A percentile compares a stretch with the other conserved stretches of the same genome.
phyloP scores from a whole-genome alignment of 2,797 vertebrate genomes.

The Odontamblyopus lacepedii region DNA sequence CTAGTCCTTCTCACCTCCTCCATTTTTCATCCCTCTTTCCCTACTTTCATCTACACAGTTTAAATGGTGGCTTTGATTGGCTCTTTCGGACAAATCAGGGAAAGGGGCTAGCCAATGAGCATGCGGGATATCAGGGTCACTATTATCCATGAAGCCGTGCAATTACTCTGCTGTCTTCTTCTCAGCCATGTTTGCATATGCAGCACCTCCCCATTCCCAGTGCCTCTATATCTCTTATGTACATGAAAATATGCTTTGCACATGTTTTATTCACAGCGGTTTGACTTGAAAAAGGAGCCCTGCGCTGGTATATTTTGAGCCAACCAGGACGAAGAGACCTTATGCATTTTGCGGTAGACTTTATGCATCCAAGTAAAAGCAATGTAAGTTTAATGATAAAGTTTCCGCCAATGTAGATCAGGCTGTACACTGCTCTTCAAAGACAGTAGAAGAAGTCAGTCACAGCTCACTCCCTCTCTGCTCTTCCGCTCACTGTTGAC shows the following conservation, averaged over 20 bases:
- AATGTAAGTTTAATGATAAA: constrained; percentile 46
- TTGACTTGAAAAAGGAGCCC: constrained; percentile 16
- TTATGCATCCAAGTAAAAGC: constrained; percentile 62
- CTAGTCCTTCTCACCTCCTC: constrained; percentile 20
- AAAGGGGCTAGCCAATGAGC: constrained; percentile 65
- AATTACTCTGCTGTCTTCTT: constrained; percentile 62
- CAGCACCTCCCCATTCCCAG: constrained; percentile 25
- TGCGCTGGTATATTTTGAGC: neutral
- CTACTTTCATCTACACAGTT: constrained; percentile 58
- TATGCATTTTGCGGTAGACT: constrained; percentile 22
- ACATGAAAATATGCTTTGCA: constrained; percentile 21
- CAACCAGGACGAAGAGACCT: neutral
- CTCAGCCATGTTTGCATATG: constrained; percentile 52
- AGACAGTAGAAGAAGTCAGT: constrained; percentile 58
- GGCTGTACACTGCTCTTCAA: constrained; percentile 61
- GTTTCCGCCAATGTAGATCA: constrained; percentile 43
- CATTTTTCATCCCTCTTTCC: constrained; percentile 19
- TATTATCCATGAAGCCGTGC: constrained; percentile 66
- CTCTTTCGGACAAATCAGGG: constrained; percentile 42
- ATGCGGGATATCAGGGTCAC: constrained; percentile 69
- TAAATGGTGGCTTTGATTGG: constrained; percentile 65
- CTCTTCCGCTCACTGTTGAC: constrained; percentile 50
- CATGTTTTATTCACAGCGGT: constrained; percentile 40
- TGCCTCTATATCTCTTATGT: constrained; percentile 22
- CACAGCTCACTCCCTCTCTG: constrained; percentile 40